These are phyloP conservation scores for Callipepla squamata DNA, from an alignment of 2,113 vertebrate species.

Conservation along the genomic window DNA sequence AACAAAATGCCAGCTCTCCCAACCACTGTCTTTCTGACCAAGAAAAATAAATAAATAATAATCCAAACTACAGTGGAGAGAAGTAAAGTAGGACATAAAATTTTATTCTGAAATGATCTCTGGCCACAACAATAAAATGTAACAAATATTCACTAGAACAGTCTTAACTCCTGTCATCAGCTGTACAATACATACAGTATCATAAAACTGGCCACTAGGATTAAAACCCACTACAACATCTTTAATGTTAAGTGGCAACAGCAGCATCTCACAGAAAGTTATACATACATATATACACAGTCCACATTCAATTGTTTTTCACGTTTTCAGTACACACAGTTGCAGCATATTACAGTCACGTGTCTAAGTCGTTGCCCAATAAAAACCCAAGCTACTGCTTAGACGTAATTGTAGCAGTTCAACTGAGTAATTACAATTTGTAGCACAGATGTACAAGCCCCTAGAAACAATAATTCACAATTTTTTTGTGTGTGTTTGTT, in stretches of 20 bases:
- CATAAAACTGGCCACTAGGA: constrained; percentile 92
- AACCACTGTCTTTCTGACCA: not conserved
- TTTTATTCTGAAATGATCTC: constrained; percentile 92
- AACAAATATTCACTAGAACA: constrained; percentile 98
- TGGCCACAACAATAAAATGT: constrained; percentile 98
- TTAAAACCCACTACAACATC: constrained; percentile 85
- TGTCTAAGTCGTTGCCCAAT: constrained; percentile 84
- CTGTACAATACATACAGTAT: constrained; percentile 98
- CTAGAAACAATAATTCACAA: constrained; percentile 81
- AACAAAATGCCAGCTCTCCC: not conserved
- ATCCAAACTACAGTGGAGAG: constrained; percentile 54
- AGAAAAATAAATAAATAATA: not conserved
- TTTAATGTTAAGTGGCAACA: constrained; percentile 85
- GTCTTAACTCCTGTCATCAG: constrained; percentile 89
- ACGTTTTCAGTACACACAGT: constrained; percentile 89
- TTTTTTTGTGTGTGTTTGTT: constrained; percentile 43
- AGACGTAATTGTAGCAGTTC: constrained; percentile 77
- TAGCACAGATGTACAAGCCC: constrained; percentile 84
- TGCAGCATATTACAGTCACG: constrained; percentile 87
- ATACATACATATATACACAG: constrained; percentile 91
- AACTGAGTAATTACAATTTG: constrained; percentile 79
- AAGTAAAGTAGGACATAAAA: constrained; percentile 83
- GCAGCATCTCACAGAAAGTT: constrained; percentile 87
- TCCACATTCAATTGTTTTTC: constrained; percentile 89
- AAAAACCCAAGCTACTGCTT: constrained; percentile 79